Evolutionary conservation across 2,888 invertebrate genomes (phyloP), one percentile per base, ranked within the genome.

Genomic region (Phorcus lineatus): DNA sequence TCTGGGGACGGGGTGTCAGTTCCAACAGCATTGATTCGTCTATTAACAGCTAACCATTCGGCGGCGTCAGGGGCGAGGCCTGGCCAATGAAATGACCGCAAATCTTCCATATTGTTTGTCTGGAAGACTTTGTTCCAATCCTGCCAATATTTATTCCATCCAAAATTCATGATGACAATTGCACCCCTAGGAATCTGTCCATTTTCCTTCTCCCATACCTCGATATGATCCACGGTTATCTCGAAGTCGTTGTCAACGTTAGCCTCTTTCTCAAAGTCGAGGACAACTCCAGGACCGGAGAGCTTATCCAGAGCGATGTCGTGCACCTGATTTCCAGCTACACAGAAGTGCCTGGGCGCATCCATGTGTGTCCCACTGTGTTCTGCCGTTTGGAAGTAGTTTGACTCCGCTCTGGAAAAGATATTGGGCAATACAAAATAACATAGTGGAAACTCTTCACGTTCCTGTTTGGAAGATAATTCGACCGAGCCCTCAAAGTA

Each of bases 1-100:
- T 96, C 96, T 2, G 95, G 91, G 13, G 95, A 95, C 0, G 95
- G 94, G 0, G 95, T 94, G 88, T 96, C 96, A 0, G 96, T 94
- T 0, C 95, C 96, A 4, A 95, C 94, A 81, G 95, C 94, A 82
- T 94, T 94, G 13, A 94, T 74, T 16, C 28, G 24, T 3, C 78
- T 93, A n/a, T 76, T 52, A 55, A 94, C 91, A 0, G 94, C 94
- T 83, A 96, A 94, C 95, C 95, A 95, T 79, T 94, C 92, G 0
- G 95, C 95, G 40, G 95, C 94, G 70, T 94, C 94, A 84, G 93
- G 93, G 57, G 94, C 94, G 19, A 95, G 24, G 31, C 86, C 87
- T 13, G 84, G 82, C 83, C 80, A 81, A 31, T 81, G 78, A 57
- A 82, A 77, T 22, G n/a, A 76, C 57, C 22, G 53, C 22, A 36